phyloP scores from a whole-genome alignment of 1,140 invertebrate species.

The Dendroctonus ponderosae region DNA sequence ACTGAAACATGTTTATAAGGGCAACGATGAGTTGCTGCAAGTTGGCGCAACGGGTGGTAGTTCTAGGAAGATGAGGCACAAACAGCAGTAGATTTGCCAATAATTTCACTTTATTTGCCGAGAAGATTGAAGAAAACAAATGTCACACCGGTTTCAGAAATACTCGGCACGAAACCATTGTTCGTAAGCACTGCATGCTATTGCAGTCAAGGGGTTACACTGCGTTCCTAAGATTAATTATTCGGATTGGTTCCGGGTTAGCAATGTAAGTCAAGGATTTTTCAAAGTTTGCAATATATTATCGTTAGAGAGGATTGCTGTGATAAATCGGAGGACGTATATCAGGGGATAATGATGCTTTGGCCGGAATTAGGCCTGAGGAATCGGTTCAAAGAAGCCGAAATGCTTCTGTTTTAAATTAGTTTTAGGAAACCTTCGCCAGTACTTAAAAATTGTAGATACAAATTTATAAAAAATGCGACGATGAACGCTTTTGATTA shows the following conservation, averaged over 20 bases:
- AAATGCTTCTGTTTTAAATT: not conserved
- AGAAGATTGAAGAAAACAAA: constrained; percentile 6
- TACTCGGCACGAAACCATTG: constrained; percentile 20
- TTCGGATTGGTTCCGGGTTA: constrained; percentile 18
- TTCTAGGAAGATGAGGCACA: too few relatives aligned
- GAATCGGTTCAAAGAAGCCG: not conserved
- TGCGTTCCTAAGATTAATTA: constrained; percentile 25
- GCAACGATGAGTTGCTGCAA: too few relatives aligned
- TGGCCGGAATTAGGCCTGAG: not conserved
- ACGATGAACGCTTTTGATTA: not conserved
- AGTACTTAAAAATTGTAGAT: not conserved
- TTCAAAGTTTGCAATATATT: constrained; percentile 21
- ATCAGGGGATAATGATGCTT: not conserved
- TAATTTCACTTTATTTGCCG: too few relatives aligned
- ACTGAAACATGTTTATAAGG: too few relatives aligned
- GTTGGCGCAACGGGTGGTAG: too few relatives aligned
- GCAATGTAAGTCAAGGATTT: constrained; percentile 26
- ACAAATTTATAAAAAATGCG: too few relatives aligned
- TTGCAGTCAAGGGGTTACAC: constrained; percentile 24
- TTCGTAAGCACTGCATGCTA: constrained; percentile 13
- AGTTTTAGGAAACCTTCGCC: not conserved
- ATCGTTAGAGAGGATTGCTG: constrained; percentile 17
- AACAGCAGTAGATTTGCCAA: too few relatives aligned
- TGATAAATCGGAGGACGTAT: constrained; percentile 12
- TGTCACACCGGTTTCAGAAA: constrained; percentile 6